Base-by-base conservation (phyloP, 2,113 vertebrate genomes). In the Nerophis lumbriciformis region DNA sequence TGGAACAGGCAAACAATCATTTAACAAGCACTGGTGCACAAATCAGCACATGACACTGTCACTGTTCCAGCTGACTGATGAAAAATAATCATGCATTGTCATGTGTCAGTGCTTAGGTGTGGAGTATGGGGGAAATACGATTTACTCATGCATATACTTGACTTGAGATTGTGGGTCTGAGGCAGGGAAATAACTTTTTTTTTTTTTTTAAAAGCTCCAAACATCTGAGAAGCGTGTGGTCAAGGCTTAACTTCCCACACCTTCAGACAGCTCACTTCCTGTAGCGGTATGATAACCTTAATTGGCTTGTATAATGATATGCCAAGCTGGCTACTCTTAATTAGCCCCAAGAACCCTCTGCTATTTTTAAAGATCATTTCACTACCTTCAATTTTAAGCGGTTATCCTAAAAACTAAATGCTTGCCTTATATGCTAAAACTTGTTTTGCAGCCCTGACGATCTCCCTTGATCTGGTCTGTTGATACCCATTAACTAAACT, bases 281-380 rank as follows among this genome's bases (percentile, higher is more conserved):
- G 38, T 19, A 12, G 5, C 16, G 54, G 44, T 44, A 42, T 57
- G 38, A 57, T 57, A 13, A 57, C n/a, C 54, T 57, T 39, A 57
- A 57, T 39, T 57, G 54, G 54, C 19, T 57, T 42, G 42, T 44
- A 19, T 19, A 44, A 57, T 57, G 54, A 57, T 57, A 57, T 57
- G n/a, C 38, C 54, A 44, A 57, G 38, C 54, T 57, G 16, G 54
- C n/a, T 19, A 57, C 36, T 55, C 5, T 42, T 57, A 57, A 57
- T 57, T 57, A 57, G 54, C 54, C 54, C 15, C 38, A 19, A 42
- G 38, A 57, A 57, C 54, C 54, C n/a, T 57, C 5, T 4, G 37
- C 38, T 57, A 57, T 10, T 57, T 57, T 57, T 38, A 28, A 44
- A 38, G 9, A 10, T 57, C 42, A 57, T 57, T 57, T 44, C 54